phyloP scores from a whole-genome alignment of 1,140 invertebrate genomes.

The Lithobius niger region DNA sequence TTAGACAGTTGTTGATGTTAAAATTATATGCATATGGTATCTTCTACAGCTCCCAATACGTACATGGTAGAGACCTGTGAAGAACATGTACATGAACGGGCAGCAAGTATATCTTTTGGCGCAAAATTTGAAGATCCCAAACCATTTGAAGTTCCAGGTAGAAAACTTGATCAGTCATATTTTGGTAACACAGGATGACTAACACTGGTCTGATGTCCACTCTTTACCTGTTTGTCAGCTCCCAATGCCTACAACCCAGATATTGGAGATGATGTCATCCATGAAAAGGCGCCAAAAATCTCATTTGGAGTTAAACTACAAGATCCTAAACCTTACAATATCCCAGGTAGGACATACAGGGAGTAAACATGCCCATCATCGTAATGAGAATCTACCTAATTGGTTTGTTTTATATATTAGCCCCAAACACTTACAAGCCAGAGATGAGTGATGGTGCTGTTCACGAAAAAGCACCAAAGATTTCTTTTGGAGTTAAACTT shows the following conservation, averaged over 20 bases:
- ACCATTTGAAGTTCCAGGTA: neutral
- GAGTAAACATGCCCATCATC: too few species aligned
- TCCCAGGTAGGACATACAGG: neutral
- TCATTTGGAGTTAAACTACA: neutral
- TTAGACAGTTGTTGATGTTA: too few species aligned
- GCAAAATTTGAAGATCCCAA: neutral
- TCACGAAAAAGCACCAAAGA: slow-evolving; percentile 18
- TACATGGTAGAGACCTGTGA: too few species aligned
- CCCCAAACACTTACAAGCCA: slow-evolving; percentile 62
- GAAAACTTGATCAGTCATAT: neutral
- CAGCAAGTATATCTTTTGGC: too few species aligned
- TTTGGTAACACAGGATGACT: too few species aligned
- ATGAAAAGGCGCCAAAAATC: slow-evolving; percentile 10
- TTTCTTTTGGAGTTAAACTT: slow-evolving; percentile 31
- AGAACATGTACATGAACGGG: too few species aligned
- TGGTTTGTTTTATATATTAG: neutral
- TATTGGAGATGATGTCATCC: slow-evolving; percentile 47
- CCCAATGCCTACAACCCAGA: slow-evolving; percentile 66
- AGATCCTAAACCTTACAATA: neutral
- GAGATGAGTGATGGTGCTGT: slow-evolving; percentile 52
- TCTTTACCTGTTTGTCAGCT: slow-evolving; percentile 17
- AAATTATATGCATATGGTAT: too few species aligned
- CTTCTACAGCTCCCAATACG: too few species aligned
- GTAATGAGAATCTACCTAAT: too few species aligned
- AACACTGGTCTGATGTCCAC: too few species aligned